Evolutionary conservation across 2,797 vertebrate species (phyloP).

Genomic region (Linurgus olivaceus): DNA sequence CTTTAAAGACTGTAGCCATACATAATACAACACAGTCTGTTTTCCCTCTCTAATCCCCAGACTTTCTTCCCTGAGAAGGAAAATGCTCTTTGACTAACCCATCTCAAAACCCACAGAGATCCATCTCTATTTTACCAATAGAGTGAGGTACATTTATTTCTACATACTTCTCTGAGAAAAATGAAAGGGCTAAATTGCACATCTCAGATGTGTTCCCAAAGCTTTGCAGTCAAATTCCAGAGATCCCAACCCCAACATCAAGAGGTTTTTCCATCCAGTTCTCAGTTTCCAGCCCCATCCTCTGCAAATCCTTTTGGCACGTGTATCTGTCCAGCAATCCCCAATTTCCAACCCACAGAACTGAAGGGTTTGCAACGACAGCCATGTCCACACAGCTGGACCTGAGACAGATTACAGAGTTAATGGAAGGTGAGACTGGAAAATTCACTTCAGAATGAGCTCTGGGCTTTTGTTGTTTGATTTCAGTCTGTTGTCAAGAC

Average conservation of each 20-base stretch:
- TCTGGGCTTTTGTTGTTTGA: background rate
- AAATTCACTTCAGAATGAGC: background rate
- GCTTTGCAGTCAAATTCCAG: background rate
- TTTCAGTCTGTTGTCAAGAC: background rate
- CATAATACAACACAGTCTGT: background rate
- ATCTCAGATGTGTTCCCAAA: background rate
- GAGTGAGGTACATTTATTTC: background rate
- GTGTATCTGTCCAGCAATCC: fast-evolving
- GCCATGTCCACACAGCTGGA: background rate
- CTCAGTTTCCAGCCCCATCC: background rate
- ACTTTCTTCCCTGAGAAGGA: background rate
- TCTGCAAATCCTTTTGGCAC: background rate
- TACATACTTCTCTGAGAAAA: background rate
- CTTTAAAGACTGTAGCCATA: background rate
- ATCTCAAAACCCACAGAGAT: background rate
- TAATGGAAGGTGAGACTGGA: background rate
- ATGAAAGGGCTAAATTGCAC: background rate
- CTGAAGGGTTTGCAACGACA: background rate
- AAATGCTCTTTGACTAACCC: background rate
- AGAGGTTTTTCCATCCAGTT: background rate
- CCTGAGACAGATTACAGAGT: background rate
- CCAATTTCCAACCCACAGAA: background rate
- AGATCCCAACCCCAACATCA: background rate
- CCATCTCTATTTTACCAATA: background rate
- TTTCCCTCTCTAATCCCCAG: background rate